Evolutionary conservation across 2,113 vertebrate genomes (phyloP).

Genomic region (Zingel zingel): DNA sequence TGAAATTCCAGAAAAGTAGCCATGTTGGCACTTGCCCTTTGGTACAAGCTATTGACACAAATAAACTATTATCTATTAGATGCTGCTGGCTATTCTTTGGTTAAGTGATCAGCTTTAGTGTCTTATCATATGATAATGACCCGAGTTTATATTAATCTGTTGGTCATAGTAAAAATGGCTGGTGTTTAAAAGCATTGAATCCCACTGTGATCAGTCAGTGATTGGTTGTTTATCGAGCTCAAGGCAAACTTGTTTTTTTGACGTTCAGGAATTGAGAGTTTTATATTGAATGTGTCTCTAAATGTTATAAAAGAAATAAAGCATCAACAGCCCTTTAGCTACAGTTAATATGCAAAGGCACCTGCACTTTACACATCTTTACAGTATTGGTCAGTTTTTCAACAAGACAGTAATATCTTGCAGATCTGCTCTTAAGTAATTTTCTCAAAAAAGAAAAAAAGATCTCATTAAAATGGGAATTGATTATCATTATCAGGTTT

Average conservation of each 20-base stretch:
- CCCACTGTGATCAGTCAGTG: not conserved
- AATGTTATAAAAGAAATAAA: not conserved
- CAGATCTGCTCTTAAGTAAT: not conserved
- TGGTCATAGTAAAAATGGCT: not conserved
- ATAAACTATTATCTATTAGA: constrained; percentile 27
- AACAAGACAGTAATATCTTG: not conserved
- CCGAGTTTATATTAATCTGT: not conserved
- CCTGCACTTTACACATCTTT: not conserved
- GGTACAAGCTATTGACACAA: constrained; percentile 50
- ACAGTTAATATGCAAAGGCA: too few relatives aligned
- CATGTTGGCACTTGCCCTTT: constrained; percentile 74
- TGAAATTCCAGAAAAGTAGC: constrained; percentile 65
- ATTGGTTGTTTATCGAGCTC: not conserved
- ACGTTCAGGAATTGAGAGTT: not conserved
- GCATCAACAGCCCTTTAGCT: not conserved
- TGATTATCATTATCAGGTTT: not conserved
- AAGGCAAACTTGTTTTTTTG: not conserved
- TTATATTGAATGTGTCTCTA: not conserved
- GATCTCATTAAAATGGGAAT: not conserved
- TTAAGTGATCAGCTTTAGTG: not conserved
- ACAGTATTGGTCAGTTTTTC: not conserved
- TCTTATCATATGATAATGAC: not conserved
- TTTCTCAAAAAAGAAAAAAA: not conserved
- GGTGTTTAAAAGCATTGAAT: not conserved
- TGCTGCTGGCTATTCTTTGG: constrained; percentile 13